A percentile compares a stretch with the other conserved stretches of the same genome.
Conservation (phyloP, 2,113 vertebrate species). For the Salvelinus sp. region DNA sequence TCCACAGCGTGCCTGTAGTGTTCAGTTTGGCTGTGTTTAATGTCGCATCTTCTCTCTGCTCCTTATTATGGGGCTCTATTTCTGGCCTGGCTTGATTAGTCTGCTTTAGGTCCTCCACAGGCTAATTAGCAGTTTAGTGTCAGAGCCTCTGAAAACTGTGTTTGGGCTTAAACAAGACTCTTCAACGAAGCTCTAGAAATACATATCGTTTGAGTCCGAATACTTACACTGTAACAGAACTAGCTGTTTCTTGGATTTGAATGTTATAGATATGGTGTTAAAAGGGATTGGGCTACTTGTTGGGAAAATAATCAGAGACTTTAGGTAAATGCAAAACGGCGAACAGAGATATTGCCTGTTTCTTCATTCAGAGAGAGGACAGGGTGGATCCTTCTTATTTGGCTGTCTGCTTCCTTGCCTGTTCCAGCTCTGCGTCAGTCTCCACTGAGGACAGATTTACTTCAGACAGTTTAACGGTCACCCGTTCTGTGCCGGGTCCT, state of each 20-base stretch:
- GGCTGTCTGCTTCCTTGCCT: not conserved
- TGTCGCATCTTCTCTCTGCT: slow-evolving; percentile 32
- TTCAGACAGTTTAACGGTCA: slow-evolving; percentile 23
- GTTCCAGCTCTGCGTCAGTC: not conserved
- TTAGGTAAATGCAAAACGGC: not conserved
- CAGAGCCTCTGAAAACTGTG: not conserved
- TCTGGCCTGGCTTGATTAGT: slow-evolving; percentile 21
- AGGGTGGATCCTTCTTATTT: not conserved
- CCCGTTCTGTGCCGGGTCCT: slow-evolving; percentile 29
- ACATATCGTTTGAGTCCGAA: not conserved
- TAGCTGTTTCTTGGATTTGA: not conserved
- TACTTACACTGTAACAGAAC: not conserved
- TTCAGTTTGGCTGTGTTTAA: slow-evolving; percentile 28
- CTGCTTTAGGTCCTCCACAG: slow-evolving; percentile 14
- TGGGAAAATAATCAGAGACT: not conserved
- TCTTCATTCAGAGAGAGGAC: not conserved
- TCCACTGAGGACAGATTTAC: slow-evolving; percentile 39
- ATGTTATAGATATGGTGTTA: not conserved
- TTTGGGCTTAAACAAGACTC: not conserved
- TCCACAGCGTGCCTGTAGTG: not conserved
- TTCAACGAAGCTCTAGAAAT: not conserved
- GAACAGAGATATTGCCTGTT: not conserved
- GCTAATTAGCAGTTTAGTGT: slow-evolving; percentile 15
- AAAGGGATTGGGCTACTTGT: not conserved
- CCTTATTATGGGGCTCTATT: slow-evolving; percentile 31